Percentiles rank a stretch among this genome's conserved stretches.
Conservation (phyloP, 2,113 vertebrate species). For the Patagioenas fasciata region DNA sequence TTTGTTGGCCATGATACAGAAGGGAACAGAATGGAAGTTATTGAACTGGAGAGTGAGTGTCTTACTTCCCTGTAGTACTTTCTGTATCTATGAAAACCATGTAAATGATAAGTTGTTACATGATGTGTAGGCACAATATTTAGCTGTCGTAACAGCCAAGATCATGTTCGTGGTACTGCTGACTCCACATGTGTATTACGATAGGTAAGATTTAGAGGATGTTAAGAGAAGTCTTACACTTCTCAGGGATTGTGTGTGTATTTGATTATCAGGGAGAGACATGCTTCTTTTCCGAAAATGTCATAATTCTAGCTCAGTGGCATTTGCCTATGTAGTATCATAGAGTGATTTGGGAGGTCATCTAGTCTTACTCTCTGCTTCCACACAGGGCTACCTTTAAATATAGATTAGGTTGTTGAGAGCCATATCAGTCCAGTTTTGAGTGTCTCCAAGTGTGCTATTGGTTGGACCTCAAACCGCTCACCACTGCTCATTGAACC, state of each 20-base stretch:
- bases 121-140: neutral
- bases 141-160: neutral
- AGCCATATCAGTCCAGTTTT: neutral
- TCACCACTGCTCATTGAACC: neutral
- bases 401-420: neutral
- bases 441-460: neutral
- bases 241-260: neutral
- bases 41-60: constrained; percentile 79
- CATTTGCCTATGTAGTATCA: neutral
- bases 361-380: neutral
- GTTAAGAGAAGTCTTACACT: neutral
- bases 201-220: neutral
- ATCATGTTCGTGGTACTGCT: neutral
- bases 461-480: neutral
- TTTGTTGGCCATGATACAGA: constrained; percentile 79
- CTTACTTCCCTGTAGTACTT: neutral
- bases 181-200: neutral
- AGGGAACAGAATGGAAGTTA: constrained; percentile 80
- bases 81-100: neutral
- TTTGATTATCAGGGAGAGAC: neutral
- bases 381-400: neutral
- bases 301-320: neutral
- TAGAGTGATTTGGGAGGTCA: neutral
- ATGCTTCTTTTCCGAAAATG: neutral
- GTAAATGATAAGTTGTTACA: neutral